Conservation (phyloP, 2,113 vertebrate genomes). For the Archocentrus centrarchus region DNA sequence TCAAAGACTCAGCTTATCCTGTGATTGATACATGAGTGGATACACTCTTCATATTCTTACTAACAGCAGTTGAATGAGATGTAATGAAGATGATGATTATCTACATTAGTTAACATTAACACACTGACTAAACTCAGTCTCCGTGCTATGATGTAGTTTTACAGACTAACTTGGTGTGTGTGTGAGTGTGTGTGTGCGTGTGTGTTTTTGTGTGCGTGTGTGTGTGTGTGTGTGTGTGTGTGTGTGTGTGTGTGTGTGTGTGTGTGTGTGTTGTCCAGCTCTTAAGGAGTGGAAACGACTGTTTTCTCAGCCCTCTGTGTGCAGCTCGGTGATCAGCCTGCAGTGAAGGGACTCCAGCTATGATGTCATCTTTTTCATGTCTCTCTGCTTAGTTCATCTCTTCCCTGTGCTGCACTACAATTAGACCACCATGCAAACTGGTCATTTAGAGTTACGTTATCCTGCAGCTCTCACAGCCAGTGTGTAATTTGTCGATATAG, state of each 20-base stretch:
- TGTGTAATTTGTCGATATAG: slow-evolving; percentile 38
- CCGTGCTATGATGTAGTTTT: background rate
- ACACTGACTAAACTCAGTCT: background rate
- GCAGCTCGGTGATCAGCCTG: slow-evolving; percentile 40
- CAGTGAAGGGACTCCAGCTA: slow-evolving; percentile 31
- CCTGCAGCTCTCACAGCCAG: background rate
- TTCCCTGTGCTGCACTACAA: background rate
- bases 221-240: background rate
- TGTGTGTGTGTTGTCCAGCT: slow-evolving; percentile 22
- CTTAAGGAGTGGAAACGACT: slow-evolving; percentile 51
- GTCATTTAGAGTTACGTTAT: background rate
- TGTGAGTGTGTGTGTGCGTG: background rate
- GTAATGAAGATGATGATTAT: background rate
- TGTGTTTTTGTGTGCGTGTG: background rate
- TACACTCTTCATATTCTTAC: background rate
- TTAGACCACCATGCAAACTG: slow-evolving; percentile 10
- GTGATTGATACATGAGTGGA: background rate
- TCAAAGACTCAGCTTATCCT: slow-evolving; percentile 10
- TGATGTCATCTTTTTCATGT: slow-evolving; percentile 58
- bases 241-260: background rate
- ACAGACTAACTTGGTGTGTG: background rate
- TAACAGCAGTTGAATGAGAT: background rate
- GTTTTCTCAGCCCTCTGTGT: slow-evolving; percentile 29
- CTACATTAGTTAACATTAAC: background rate
- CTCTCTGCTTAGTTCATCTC: slow-evolving; percentile 39